phyloP scores from a whole-genome alignment of 2,888 invertebrate species.

The Protophormia terraenovae region DNA sequence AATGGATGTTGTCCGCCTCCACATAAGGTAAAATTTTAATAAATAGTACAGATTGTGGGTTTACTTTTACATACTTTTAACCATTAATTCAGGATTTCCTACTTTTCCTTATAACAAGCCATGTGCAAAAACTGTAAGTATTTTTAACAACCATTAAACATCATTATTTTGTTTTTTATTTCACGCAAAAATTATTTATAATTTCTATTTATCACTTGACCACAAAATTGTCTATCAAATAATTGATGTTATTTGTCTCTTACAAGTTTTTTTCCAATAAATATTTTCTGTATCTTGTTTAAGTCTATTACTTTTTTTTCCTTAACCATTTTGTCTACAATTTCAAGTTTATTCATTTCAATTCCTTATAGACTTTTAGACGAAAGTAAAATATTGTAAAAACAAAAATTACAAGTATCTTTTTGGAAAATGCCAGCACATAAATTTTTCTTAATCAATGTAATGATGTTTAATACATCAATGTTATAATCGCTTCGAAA shows the following conservation, averaged over 20 bases:
- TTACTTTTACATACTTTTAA: no score
- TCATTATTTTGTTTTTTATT: not conserved
- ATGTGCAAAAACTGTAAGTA: not conserved
- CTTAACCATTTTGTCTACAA: not conserved
- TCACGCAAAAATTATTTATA: not conserved
- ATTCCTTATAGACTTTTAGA: slow-evolving; percentile 39
- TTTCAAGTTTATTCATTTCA: slow-evolving; percentile 31
- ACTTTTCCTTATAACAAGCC: not conserved
- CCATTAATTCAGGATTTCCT: not conserved
- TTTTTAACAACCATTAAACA: slow-evolving; percentile 26
- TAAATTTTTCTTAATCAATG: slow-evolving; percentile 53
- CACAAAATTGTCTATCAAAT: slow-evolving; percentile 27
- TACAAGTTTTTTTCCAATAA: not conserved
- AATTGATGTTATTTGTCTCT: not conserved
- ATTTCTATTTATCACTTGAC: slow-evolving; percentile 17
- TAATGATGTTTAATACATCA: slow-evolving; percentile 51
- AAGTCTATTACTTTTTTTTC: not conserved
- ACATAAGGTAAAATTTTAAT: no score
- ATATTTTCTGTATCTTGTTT: not conserved
- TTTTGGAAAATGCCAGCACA: slow-evolving; percentile 33
- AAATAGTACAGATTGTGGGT: no score
- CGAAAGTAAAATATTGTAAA: not conserved
- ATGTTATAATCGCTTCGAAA: slow-evolving; percentile 61
- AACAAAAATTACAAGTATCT: not conserved
- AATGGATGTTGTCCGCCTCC: no score